Base-by-base conservation (phyloP, 2,888 invertebrate genomes). In the Andrena bucephala region DNA sequence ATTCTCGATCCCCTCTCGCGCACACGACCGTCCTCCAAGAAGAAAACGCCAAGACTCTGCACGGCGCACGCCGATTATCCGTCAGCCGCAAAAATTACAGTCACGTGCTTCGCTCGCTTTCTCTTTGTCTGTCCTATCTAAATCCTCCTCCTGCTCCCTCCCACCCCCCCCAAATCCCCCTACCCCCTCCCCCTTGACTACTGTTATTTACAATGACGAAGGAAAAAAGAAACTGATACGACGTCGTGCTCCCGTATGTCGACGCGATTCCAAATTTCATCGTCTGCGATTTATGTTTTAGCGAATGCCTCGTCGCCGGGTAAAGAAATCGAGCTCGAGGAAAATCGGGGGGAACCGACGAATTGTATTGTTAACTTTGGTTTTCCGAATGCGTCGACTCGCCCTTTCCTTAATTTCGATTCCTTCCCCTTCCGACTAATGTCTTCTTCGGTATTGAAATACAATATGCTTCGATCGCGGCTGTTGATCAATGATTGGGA, bases 201-300 rank as follows among this genome's bases (percentile, higher is more conserved):
- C 87, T 81, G 78, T 77, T 91, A 91, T 91, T 88, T 91, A 91
- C 91, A 91, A 80, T 83, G 82, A 86, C 87, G 84, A 87, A 77
- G 85, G 73, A 81, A 87, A 77, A 69, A 82, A 65, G 69, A 85
- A 83, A 77, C 65, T 63, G 77, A 80, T 62, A 66, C 84, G 60
- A 29, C 67, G 68, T 59, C 67, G 68, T 71, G 63, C 75, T 59
- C 76, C 72, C 72, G 73, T 81, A 70, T 27, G 57, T 57, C 27
- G 57, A 57, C 57, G 57, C 24, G 57, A 24, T 20, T 7, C n/a
- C 54, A 24, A 20, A 71, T 73, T 68, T 48, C 20, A n/a, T 68
- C 24, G 62, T 63, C 83, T 60, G 27, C 79, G 67, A 16, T 50
- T 65, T 48, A 29, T 48, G 50, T 36, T 54, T 67, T 42, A 29